Evolutionary conservation across 2,797 vertebrate genomes (phyloP).

Genomic region (Syngnathus acus): DNA sequence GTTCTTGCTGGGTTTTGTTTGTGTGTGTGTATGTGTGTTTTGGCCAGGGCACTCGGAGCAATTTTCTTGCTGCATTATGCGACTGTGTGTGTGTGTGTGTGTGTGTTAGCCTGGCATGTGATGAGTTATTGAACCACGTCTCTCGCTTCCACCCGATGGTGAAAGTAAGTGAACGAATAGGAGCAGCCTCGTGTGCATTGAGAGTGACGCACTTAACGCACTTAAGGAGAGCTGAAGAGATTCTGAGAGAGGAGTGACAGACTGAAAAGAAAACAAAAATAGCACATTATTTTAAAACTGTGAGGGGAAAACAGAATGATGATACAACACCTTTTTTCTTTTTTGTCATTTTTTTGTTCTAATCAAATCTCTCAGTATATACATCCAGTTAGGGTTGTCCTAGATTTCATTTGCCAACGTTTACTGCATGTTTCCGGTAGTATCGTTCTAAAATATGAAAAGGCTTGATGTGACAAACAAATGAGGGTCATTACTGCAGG

Average conservation of each 20-base stretch:
- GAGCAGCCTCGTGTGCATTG: not conserved
- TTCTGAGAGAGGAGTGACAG: not conserved
- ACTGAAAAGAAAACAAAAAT: not conserved
- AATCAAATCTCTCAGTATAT: not conserved
- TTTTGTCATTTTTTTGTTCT: not conserved
- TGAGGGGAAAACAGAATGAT: not conserved
- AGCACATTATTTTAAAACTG: not conserved
- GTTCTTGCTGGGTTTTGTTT: slow-evolving; percentile 12
- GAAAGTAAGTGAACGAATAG: not conserved
- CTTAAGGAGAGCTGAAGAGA: not conserved
- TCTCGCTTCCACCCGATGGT: slow-evolving; percentile 38
- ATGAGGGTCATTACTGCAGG: slow-evolving; percentile 4
- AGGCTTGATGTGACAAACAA: not conserved
- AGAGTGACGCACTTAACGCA: not conserved
- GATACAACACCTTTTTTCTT: not conserved
- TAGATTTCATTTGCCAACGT: not conserved
- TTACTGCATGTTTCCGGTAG: not conserved
- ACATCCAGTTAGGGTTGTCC: not conserved
- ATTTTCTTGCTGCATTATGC: slow-evolving; percentile 50
- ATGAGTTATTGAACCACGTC: slow-evolving; percentile 51
- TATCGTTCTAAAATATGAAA: not conserved
- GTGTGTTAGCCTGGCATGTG: slow-evolving; percentile 31
- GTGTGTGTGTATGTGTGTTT: not conserved
- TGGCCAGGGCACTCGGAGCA: slow-evolving; percentile 32
- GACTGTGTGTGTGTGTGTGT: slow-evolving; percentile 2